Base-by-base conservation (phyloP, 1,140 invertebrate genomes). In the Pararge aegeria region DNA sequence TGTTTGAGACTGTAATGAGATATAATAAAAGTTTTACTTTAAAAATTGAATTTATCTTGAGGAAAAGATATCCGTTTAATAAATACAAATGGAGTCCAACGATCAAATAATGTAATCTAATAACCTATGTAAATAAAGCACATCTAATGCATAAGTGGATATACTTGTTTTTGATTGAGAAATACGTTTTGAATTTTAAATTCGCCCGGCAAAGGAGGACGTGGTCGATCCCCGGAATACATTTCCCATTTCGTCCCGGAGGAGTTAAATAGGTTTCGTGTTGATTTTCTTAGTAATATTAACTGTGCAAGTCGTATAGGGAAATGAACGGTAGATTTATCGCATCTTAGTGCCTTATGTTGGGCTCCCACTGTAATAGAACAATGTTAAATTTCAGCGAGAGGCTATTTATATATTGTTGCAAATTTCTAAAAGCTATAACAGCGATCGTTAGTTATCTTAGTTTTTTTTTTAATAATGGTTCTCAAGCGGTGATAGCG, bases 151-250 rank as follows among this genome's bases (percentile, higher is more conserved):
- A 15, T 42, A 16, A 16, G 18, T 18, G 38, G 13, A 42, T 42
- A 42, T 1, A 42, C 38, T 9, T 16, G 13, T 2, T 18, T 42
- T 15, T 16, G 38, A 42, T 42, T 15, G 38, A 18, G 38, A 18
- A 42, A 42, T 42, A 18, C 38, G 38, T 42, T 42, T 42, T 42
- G 38, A 42, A 42, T 42, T 42, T 42, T 42, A 42, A 42, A 42
- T 42, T 16, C 38, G 18, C 38, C 13, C 38, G 38, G 18, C 38
- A 18, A 42, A n/a, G n/a, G n/a, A n/a, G 13, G 38, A 42, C 13
- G 13, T 16, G 16, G 38, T 16, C 38, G 38, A 42, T 42, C 16
- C 13, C 9, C 38, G 38, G 38, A 42, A 42, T 42, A 42, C 5
- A 42, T 42, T 42, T 42, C 38, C 38, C 13, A 7, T 42, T 5